phyloP scores from a whole-genome alignment of 2,113 vertebrate species.

The Enhydra lutris region DNA sequence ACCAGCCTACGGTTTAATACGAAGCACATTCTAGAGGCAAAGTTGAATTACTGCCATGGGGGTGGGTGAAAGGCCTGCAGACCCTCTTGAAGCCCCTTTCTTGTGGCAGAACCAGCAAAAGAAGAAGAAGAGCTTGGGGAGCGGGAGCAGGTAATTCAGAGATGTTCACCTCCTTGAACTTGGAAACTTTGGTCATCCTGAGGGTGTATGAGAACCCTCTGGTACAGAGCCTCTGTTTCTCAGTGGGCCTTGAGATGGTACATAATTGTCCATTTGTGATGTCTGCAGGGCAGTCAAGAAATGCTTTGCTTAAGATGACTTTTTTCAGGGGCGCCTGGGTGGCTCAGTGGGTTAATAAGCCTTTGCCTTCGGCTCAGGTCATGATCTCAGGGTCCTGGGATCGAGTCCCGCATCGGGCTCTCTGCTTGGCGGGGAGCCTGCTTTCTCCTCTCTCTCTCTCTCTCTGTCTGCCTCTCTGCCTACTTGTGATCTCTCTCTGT shows the following conservation, averaged over 20 bases:
- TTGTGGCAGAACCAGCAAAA: background rate
- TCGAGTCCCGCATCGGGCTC: too few relatives aligned
- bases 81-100: background rate
- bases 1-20: background rate
- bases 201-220: background rate
- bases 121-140: background rate
- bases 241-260: background rate
- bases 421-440: too few relatives aligned
- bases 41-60: background rate
- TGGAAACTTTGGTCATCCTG: background rate
- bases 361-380: too few relatives aligned
- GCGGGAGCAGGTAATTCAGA: background rate
- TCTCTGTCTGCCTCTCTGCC: too few relatives aligned
- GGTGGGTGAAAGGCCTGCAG: background rate
- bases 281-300: background rate
- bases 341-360: too few relatives aligned
- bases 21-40: background rate
- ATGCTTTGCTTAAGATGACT: background rate
- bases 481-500: too few relatives aligned
- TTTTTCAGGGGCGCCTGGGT: too few relatives aligned
- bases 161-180: background rate
- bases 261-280: background rate
- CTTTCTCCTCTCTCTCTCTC: too few relatives aligned
- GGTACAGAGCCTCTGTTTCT: background rate
- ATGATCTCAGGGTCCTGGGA: too few relatives aligned